Percentiles rank a stretch among this genome's conserved stretches.
Conservation (phyloP, 1,140 invertebrate species). For the Orius laevigatus region DNA sequence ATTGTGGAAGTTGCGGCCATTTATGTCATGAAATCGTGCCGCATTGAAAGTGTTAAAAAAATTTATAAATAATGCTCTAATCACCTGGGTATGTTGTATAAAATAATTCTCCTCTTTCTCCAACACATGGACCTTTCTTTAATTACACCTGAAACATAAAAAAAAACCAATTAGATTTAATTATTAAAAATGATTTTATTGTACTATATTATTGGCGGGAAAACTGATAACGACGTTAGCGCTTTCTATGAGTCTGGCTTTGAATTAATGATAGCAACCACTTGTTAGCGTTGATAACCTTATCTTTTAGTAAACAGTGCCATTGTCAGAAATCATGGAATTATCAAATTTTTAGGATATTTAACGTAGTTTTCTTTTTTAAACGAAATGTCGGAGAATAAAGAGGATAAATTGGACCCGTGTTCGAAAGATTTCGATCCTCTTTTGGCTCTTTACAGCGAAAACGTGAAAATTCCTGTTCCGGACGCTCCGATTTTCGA, state of each 20-base stretch:
- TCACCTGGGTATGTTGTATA: no score
- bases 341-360: neutral
- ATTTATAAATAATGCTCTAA: no score
- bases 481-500: slow-evolving; percentile 38
- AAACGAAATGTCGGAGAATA: neutral
- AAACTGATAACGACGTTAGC: no score
- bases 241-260: no score
- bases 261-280: no score
- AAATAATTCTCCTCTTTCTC: slow-evolving; percentile 32
- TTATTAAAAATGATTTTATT: no score
- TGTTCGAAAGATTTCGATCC: slow-evolving; percentile 48
- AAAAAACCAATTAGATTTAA: slow-evolving; percentile 21
- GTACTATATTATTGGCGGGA: no score
- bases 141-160: slow-evolving; percentile 27
- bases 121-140: slow-evolving; percentile 39
- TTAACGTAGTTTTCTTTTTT: neutral
- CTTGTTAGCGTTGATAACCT: no score
- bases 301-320: no score
- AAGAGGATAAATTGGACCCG: slow-evolving; percentile 42
- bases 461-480: slow-evolving; percentile 33
- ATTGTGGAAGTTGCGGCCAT: no score
- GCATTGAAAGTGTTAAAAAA: no score
- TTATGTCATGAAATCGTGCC: no score
- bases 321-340: neutral
- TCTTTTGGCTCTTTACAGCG: slow-evolving; percentile 41